Evolutionary conservation across 2,888 invertebrate genomes (phyloP).

Genomic region (Leptarthrus brevirostris): DNA sequence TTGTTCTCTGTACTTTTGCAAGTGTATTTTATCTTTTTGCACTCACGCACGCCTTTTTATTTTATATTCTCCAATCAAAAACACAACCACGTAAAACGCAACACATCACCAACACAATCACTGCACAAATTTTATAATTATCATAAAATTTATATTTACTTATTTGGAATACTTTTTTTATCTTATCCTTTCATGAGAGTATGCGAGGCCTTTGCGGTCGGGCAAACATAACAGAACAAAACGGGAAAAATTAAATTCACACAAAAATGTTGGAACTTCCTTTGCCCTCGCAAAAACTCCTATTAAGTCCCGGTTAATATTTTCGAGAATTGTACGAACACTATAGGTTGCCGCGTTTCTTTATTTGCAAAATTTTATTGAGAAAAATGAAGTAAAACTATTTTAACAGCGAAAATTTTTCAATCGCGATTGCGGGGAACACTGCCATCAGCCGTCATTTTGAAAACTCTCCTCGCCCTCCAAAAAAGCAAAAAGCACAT

Average conservation of each 20-base stretch:
- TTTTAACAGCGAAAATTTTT: neutral
- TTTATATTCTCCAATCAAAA: constrained; percentile 15
- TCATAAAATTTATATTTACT: constrained; percentile 23
- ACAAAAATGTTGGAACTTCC: neutral
- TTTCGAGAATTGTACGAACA: neutral
- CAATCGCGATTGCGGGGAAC: constrained; percentile 2
- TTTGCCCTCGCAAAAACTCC: constrained; percentile 7
- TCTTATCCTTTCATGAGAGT: neutral
- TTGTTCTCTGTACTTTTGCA: constrained; percentile 7
- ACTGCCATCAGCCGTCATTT: constrained; percentile 34
- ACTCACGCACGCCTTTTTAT: constrained; percentile 30
- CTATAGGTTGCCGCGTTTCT: neutral
- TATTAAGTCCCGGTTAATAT: constrained; percentile 6
- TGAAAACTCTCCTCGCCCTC: constrained; percentile 38
- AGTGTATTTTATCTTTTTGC: constrained; percentile 30
- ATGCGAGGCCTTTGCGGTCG: neutral
- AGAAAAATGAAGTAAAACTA: neutral
- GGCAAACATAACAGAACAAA: constrained; percentile 23
- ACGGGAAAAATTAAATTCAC: neutral
- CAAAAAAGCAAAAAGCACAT: too few species aligned
- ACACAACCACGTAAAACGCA: constrained; percentile 31
- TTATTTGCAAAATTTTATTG: neutral
- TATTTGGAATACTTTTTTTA: neutral
- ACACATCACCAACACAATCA: constrained; percentile 24
- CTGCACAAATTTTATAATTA: constrained; percentile 33